Evolutionary conservation across 2,888 invertebrate species (phyloP).

Genomic region (Troglohyphantes excavatus): DNA sequence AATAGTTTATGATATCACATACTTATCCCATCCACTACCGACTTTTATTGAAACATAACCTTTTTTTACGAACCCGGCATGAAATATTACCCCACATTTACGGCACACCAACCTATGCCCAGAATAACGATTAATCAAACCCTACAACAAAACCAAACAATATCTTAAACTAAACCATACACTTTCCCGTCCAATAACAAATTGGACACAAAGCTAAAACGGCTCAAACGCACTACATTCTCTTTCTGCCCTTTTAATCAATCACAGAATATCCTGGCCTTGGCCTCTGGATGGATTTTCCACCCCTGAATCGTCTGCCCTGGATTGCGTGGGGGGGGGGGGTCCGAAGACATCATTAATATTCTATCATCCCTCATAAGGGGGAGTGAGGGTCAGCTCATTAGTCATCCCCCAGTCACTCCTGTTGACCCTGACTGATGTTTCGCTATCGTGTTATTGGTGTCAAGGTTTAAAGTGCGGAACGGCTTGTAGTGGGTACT

Average conservation of each 20-base stretch:
- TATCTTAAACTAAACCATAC: background rate
- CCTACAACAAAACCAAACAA: background rate
- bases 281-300: background rate
- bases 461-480: background rate
- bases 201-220: constrained; percentile 55
- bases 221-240: constrained; percentile 34
- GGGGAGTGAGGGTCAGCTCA: background rate
- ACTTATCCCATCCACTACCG: too few species aligned
- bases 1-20: background rate
- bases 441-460: background rate
- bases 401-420: background rate
- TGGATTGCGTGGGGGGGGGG: background rate
- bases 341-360: constrained; percentile 30
- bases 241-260: constrained; percentile 30
- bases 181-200: constrained; percentile 53
- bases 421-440: constrained; percentile 1
- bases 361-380: constrained; percentile 3
- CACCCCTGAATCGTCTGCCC: background rate
- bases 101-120: background rate
- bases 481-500: background rate
- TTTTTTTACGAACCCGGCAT: background rate
- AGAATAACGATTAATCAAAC: background rate
- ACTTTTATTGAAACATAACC: background rate
- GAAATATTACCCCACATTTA: background rate
- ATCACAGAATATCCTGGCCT: constrained; percentile 19